phyloP scores from a whole-genome alignment of 2,888 invertebrate species.

The Andrena flavipes region DNA sequence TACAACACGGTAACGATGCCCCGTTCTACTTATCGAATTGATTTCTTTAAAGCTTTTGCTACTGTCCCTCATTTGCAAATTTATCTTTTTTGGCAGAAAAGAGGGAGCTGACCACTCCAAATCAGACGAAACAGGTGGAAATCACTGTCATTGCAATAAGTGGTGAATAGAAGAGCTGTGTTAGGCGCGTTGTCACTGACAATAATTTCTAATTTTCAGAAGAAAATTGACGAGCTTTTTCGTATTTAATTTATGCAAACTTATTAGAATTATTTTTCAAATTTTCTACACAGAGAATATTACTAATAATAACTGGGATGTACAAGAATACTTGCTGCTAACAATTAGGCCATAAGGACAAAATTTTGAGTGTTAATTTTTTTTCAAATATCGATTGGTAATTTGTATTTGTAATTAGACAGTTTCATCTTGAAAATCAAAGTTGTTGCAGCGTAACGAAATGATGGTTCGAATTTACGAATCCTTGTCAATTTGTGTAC shows the following conservation, averaged over 20 bases:
- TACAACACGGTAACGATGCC: conserved; percentile 27
- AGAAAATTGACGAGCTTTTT: not conserved
- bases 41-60: conserved; percentile 39
- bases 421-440: not conserved
- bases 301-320: not conserved
- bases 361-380: not conserved
- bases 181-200: not conserved
- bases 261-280: not conserved
- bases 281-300: not conserved
- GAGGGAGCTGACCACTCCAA: not conserved
- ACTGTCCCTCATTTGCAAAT: conserved; percentile 34
- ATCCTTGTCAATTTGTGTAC: not conserved
- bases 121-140: conserved; percentile 13
- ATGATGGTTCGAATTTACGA: not conserved
- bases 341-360: not conserved
- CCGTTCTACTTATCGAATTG: conserved; percentile 40
- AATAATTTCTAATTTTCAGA: not conserved
- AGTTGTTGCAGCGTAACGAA: not conserved
- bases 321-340: not conserved
- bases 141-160: conserved; percentile 42
- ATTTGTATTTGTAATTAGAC: not conserved
- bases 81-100: conserved; percentile 9
- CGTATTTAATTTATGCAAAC: not conserved
- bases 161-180: not conserved
- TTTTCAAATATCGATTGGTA: not conserved